These are phyloP conservation scores for Conus ventricosus DNA, from an alignment of 1,140 invertebrate genomes.

Conservation along the genomic window DNA sequence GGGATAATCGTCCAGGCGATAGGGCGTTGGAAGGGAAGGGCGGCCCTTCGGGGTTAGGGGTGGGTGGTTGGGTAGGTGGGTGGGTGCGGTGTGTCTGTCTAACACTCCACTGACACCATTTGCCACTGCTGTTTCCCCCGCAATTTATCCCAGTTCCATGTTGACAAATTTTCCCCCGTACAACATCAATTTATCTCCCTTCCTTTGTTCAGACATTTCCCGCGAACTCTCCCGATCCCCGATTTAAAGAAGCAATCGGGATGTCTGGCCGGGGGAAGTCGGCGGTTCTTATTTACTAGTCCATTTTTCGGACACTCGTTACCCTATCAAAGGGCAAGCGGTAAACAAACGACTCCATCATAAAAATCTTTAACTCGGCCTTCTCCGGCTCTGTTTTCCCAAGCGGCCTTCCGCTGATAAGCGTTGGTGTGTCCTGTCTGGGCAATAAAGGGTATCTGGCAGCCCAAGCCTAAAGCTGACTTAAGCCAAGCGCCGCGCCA, in stretches of 20 bases:
- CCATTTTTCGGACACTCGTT: not conserved
- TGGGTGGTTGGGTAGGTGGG: not conserved
- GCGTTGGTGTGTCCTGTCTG: not conserved
- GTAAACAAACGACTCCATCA: slow-evolving; percentile 6
- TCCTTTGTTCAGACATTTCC: not conserved
- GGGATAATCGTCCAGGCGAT: too few relatives aligned
- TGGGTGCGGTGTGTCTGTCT: too few relatives aligned
- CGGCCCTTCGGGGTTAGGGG: too few relatives aligned
- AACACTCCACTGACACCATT: not conserved
- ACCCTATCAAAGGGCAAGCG: not conserved
- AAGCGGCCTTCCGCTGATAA: not conserved
- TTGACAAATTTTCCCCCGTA: not conserved
- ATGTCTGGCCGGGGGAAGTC: not conserved
- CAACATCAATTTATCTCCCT: not conserved
- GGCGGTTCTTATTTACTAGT: not conserved
- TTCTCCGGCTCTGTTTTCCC: not conserved
- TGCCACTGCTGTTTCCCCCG: not conserved
- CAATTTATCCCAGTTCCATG: not conserved
- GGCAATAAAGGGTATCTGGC: not conserved
- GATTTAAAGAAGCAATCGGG: not conserved
- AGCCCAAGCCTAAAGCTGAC: not conserved
- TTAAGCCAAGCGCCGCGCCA: not conserved
- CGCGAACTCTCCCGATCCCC: too few relatives aligned
- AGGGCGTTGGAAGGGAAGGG: too few relatives aligned
- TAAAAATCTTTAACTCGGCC: not conserved